phyloP scores from a whole-genome alignment of 1,140 invertebrate species.

The Doryteuthis pealeii region DNA sequence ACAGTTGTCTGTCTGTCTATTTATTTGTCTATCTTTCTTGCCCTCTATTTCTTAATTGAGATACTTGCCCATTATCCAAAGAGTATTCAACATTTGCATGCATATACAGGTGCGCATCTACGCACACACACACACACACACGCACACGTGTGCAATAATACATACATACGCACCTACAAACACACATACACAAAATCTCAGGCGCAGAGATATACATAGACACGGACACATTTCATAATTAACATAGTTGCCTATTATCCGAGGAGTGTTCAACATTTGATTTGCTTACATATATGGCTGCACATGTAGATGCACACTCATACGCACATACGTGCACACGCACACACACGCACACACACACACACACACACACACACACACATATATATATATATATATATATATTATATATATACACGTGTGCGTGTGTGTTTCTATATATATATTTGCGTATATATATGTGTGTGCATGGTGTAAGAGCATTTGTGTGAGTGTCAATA shows the following conservation, averaged over 20 bases:
- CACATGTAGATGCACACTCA: background rate
- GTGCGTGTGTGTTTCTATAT: too few species aligned
- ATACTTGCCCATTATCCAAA: too few species aligned
- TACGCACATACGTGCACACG: background rate
- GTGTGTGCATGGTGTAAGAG: background rate
- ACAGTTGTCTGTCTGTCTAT: background rate
- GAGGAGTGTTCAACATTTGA: too few species aligned
- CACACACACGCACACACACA: background rate
- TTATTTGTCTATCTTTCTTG: background rate
- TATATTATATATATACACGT: background rate
- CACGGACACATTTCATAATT: too few species aligned
- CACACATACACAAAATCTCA: too few species aligned
- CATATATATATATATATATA: background rate
- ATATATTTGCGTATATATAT: background rate
- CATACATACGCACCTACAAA: background rate
- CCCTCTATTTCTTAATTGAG: background rate
- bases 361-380: background rate
- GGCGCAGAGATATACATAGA: too few species aligned
- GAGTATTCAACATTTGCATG: too few species aligned
- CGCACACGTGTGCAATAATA: background rate
- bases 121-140: conserved; percentile 3
- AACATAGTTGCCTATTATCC: too few species aligned
- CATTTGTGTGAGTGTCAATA: too few species aligned
- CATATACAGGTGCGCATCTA: background rate
- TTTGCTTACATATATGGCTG: too few species aligned